Evolutionary conservation across 2,888 invertebrate genomes (phyloP).

Genomic region (Epinotia ramella): DNA sequence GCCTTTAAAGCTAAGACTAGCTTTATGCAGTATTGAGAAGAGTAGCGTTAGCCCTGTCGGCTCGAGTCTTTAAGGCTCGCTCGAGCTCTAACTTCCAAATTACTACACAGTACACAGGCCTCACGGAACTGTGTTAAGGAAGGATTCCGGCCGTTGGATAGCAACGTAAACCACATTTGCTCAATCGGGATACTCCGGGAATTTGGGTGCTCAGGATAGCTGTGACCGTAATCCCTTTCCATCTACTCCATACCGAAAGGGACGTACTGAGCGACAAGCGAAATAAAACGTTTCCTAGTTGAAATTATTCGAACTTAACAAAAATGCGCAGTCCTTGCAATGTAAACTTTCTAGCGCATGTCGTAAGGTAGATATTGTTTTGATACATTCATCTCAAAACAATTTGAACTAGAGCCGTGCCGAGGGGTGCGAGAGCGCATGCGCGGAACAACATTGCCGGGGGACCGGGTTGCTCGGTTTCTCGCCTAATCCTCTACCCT

Average conservation of each 20-base stretch:
- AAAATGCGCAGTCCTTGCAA: not conserved
- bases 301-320: not conserved
- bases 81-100: no score
- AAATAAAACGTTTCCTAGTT: not conserved
- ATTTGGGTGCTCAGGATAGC: not conserved
- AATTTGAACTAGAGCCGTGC: not conserved
- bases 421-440: constrained; percentile 24
- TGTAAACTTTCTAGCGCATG: not conserved
- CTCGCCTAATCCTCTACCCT: constrained; percentile 16
- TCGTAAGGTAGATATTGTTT: not conserved
- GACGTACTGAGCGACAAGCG: not conserved
- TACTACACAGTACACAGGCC: not conserved
- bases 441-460: constrained; percentile 13
- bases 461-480: constrained; percentile 3
- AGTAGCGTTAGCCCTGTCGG: no score
- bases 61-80: no score
- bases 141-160: not conserved
- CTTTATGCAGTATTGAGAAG: no score
- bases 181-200: not conserved
- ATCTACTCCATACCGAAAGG: not conserved
- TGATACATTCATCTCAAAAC: not conserved
- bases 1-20: no score
- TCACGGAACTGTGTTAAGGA: no score
- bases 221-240: not conserved
- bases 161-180: not conserved